Evolutionary conservation across 2,797 vertebrate species (phyloP).

Genomic region (Sebastolobus alascanus): DNA sequence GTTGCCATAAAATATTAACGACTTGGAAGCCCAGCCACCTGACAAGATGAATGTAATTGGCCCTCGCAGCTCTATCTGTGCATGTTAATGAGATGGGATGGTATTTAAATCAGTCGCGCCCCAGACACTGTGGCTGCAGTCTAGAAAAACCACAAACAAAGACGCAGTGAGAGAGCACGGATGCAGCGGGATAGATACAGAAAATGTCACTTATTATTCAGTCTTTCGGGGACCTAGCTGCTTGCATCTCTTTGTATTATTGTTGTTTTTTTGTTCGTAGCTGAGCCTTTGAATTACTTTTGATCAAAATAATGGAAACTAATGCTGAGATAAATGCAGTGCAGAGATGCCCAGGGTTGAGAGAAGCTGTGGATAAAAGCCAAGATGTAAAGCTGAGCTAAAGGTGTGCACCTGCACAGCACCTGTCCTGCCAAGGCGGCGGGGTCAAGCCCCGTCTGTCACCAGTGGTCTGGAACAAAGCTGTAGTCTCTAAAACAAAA

Average conservation of each 20-base stretch:
- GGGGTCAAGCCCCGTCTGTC: slow-evolving; percentile 61
- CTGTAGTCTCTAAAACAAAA: slow-evolving; percentile 63
- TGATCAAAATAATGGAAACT: slow-evolving; percentile 43
- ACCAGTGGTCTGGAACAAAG: slow-evolving; percentile 68
- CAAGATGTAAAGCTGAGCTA: slow-evolving; percentile 50
- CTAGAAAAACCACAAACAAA: slow-evolving; percentile 81
- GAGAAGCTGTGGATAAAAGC: slow-evolving; percentile 46
- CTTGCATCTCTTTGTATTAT: slow-evolving; percentile 33
- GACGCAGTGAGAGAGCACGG: slow-evolving; percentile 68
- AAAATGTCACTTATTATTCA: slow-evolving; percentile 74
- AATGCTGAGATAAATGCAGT: slow-evolving; percentile 19
- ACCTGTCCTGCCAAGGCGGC: slow-evolving; percentile 54
- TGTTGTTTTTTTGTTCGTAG: slow-evolving; percentile 38
- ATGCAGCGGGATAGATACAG: slow-evolving; percentile 70
- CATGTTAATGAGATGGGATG: slow-evolving; percentile 89
- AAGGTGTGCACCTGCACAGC: slow-evolving; percentile 72
- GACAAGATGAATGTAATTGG: slow-evolving; percentile 91
- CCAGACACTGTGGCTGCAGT: slow-evolving; percentile 76
- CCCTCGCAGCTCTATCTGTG: slow-evolving; percentile 87
- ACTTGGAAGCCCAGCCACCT: slow-evolving; percentile 85
- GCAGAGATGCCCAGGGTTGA: not conserved
- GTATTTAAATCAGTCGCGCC: slow-evolving; percentile 85
- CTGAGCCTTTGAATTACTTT: slow-evolving; percentile 40
- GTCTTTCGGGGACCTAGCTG: slow-evolving; percentile 10
- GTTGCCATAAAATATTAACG: slow-evolving; percentile 90